These are phyloP conservation scores for Fringilla coelebs DNA, from an alignment of 2,797 vertebrate genomes.

Conservation along the genomic window DNA sequence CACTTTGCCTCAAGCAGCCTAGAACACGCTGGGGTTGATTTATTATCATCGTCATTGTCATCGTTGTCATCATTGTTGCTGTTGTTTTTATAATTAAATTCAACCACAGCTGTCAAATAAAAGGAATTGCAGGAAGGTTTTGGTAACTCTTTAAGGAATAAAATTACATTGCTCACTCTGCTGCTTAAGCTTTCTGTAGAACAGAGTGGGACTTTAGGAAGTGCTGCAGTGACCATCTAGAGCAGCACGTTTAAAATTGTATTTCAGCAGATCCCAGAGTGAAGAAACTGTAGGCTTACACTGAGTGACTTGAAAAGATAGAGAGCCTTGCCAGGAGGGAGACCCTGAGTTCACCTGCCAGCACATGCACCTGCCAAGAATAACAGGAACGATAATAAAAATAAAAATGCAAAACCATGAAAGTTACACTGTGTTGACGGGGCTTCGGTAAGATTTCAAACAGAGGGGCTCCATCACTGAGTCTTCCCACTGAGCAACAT, in stretches of 20 bases:
- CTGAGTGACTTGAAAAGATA: slow-evolving; percentile 2
- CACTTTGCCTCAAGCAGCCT: neutral
- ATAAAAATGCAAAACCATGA: slow-evolving; percentile 45
- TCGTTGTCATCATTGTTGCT: accelerated
- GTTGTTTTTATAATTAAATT: neutral
- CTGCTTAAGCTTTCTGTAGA: neutral
- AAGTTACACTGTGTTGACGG: slow-evolving; percentile 45
- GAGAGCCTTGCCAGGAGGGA: slow-evolving; percentile 3
- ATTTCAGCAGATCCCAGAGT: neutral
- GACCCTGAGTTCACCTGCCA: slow-evolving; percentile 20
- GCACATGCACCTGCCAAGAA: slow-evolving; percentile 36
- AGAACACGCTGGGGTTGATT: neutral
- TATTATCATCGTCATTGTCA: neutral
- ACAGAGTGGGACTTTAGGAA: neutral
- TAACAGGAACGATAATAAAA: slow-evolving; percentile 52
- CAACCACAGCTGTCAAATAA: neutral
- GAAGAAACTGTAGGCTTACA: neutral
- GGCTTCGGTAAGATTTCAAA: slow-evolving; percentile 46
- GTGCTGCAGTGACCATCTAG: neutral
- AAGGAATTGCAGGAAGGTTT: neutral
- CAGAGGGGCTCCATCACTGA: slow-evolving; percentile 39
- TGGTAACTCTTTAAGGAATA: slow-evolving; percentile 11
- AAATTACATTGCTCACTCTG: neutral
- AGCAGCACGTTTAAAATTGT: neutral
- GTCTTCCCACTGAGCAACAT: slow-evolving; percentile 70